These are phyloP conservation scores for Drosophila takahashii DNA, from an alignment of 1,140 invertebrate genomes.

Conservation along the genomic window DNA sequence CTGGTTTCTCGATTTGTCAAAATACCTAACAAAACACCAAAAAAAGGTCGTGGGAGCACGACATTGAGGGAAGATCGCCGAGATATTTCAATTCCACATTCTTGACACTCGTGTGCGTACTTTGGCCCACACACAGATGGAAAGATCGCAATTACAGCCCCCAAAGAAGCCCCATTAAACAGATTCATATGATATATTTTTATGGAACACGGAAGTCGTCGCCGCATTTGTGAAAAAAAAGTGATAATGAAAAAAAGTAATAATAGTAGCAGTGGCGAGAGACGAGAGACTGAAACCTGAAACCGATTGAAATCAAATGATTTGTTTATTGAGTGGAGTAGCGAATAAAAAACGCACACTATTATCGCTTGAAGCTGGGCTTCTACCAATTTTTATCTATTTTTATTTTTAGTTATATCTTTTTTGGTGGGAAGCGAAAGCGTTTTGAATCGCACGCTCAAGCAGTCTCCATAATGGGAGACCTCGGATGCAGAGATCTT, in stretches of 20 bases:
- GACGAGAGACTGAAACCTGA: constrained; percentile 38
- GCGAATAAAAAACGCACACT: constrained; percentile 2
- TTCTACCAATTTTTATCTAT: constrained; percentile 1
- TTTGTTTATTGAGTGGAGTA: constrained; percentile 54
- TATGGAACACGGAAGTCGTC: constrained; percentile 31
- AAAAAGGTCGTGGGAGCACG: constrained; percentile 70
- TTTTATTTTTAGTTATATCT: constrained; percentile 16
- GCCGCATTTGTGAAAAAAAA: constrained; percentile 19
- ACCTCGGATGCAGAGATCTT: constrained; percentile 33
- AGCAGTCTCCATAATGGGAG: constrained; percentile 54
- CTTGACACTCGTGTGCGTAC: constrained; percentile 23
- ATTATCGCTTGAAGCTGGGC: constrained; percentile 21
- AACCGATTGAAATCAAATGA: constrained; percentile 60
- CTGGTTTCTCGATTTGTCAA: constrained; percentile 12
- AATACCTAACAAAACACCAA: constrained; percentile 10
- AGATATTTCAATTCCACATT: constrained; percentile 22
- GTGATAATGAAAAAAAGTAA: constrained; percentile 24
- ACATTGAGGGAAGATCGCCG: constrained; percentile 56
- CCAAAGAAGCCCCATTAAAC: constrained; percentile 28
- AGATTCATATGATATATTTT: neutral
- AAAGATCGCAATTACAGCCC: constrained; percentile 27
- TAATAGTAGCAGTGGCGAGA: constrained; percentile 12
- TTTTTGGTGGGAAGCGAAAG: constrained; percentile 63
- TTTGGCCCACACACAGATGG: constrained; percentile 27
- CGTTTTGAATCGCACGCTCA: constrained; percentile 72